These are phyloP conservation scores for Hozukius guyotensis DNA, from an alignment of 2,797 vertebrate genomes.

Conservation along the genomic window DNA sequence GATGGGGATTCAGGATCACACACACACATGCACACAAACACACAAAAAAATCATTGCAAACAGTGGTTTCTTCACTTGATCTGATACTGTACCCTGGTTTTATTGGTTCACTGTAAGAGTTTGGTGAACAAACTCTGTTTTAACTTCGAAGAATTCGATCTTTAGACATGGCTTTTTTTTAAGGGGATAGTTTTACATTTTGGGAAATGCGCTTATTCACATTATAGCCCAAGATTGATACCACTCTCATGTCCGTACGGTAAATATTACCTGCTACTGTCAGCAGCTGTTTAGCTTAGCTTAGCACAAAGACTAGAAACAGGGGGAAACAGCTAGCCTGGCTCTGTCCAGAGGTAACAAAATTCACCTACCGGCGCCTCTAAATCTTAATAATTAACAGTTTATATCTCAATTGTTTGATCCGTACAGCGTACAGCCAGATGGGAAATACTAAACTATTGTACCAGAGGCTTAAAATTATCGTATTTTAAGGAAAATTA, in stretches of 20 bases:
- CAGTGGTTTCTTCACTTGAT: slow-evolving; percentile 52
- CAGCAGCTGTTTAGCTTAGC: background rate
- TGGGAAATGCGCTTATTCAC: background rate
- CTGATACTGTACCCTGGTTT: slow-evolving; percentile 38
- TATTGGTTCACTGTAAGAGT: slow-evolving; percentile 34
- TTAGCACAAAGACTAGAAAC: background rate
- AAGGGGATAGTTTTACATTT: slow-evolving; percentile 35
- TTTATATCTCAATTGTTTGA: background rate
- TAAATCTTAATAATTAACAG: background rate
- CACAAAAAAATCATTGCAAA: slow-evolving; percentile 40
- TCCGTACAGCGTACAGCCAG: background rate
- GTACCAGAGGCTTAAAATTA: too few relatives aligned
- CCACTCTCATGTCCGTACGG: background rate
- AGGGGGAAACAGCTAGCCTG: background rate
- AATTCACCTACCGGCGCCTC: background rate
- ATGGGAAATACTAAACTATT: too few relatives aligned
- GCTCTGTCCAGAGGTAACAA: background rate
- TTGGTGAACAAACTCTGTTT: slow-evolving; percentile 38
- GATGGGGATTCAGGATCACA: slow-evolving; percentile 76
- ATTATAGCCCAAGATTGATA: background rate
- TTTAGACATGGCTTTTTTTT: slow-evolving; percentile 5
- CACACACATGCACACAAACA: slow-evolving; percentile 33
- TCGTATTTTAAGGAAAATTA: too few relatives aligned
- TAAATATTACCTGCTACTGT: background rate
- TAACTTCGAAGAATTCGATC: slow-evolving; percentile 27